Conservation (phyloP, 2,888 invertebrate genomes). For the Dendrolimus houi region DNA sequence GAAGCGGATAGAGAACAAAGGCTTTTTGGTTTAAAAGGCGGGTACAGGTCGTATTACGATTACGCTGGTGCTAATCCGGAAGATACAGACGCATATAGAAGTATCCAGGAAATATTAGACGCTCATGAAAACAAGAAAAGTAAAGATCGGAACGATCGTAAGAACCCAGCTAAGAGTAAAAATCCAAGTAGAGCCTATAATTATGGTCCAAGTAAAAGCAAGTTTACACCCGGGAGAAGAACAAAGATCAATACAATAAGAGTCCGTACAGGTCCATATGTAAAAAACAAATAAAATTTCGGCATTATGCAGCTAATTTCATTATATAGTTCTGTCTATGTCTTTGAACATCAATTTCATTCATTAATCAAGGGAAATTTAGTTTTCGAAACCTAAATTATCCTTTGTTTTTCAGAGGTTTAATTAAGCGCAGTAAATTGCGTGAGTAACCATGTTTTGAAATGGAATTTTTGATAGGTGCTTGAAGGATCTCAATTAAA, state of each 20-base stretch:
- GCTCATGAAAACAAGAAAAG: conserved; percentile 52
- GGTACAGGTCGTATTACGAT: conserved; percentile 32
- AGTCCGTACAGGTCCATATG: conserved; percentile 37
- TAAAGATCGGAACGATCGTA: conserved; percentile 22
- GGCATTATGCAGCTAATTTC: too few species aligned
- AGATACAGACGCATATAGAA: conserved; percentile 41
- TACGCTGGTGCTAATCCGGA: conserved; percentile 24
- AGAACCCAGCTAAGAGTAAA: conserved; percentile 29
- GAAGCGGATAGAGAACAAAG: conserved; percentile 33
- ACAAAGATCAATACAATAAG: conserved; percentile 25
- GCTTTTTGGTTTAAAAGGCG: conserved; percentile 18
- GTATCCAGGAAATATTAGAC: conserved; percentile 55
- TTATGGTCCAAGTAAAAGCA: conserved; percentile 22
- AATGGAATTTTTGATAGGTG: too few species aligned
- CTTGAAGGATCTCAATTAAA: too few species aligned
- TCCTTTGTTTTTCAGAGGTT: too few species aligned
- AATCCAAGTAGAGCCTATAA: conserved; percentile 21
- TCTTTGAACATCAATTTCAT: too few species aligned
- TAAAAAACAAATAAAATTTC: conserved; percentile 34
- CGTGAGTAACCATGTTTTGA: too few species aligned
- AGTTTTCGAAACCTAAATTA: too few species aligned
- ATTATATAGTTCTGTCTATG: too few species aligned
- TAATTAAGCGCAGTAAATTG: too few species aligned
- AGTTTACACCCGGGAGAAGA: conserved; percentile 39
- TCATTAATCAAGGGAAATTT: too few species aligned